Evolutionary conservation across 2,888 invertebrate genomes (phyloP).

Genomic region (Arge pagana): DNA sequence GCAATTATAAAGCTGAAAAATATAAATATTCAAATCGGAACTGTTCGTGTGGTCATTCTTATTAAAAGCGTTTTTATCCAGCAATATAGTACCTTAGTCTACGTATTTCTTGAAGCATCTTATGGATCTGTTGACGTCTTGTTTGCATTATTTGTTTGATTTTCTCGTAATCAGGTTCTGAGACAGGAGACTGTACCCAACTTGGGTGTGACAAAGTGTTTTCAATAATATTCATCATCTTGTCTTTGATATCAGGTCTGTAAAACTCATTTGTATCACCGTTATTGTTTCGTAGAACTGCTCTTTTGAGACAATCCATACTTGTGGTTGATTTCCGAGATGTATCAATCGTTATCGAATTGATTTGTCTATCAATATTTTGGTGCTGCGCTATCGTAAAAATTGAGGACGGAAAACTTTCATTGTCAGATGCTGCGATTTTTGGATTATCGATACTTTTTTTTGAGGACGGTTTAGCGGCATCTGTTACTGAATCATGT

Average conservation of each 20-base stretch:
- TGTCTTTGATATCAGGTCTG: constrained; percentile 1
- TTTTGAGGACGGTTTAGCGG: no score
- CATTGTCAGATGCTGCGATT: no score
- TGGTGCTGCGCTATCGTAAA: no score
- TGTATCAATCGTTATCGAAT: no score
- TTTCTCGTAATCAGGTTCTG: constrained; percentile 6
- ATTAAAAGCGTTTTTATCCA: neutral
- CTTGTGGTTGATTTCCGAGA: no score
- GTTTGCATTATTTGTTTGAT: neutral
- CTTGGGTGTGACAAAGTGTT: neutral
- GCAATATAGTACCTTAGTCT: constrained; percentile 10
- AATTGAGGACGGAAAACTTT: no score
- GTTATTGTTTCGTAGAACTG: no score
- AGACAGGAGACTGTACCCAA: constrained; percentile 10
- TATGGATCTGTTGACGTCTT: neutral
- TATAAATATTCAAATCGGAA: neutral
- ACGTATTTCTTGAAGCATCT: constrained; percentile 9
- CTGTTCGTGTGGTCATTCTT: neutral
- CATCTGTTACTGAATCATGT: no score
- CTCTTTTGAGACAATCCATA: no score
- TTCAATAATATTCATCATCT: neutral
- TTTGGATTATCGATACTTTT: neutral
- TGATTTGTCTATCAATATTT: no score
- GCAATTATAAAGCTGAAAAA: constrained; percentile 9
- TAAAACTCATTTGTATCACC: constrained; percentile 3